A percentile compares a stretch with the other conserved stretches of the same genome.
These are phyloP conservation scores for Cotesia congregata DNA, from an alignment of 2,888 invertebrate species.

Conservation along the genomic window DNA sequence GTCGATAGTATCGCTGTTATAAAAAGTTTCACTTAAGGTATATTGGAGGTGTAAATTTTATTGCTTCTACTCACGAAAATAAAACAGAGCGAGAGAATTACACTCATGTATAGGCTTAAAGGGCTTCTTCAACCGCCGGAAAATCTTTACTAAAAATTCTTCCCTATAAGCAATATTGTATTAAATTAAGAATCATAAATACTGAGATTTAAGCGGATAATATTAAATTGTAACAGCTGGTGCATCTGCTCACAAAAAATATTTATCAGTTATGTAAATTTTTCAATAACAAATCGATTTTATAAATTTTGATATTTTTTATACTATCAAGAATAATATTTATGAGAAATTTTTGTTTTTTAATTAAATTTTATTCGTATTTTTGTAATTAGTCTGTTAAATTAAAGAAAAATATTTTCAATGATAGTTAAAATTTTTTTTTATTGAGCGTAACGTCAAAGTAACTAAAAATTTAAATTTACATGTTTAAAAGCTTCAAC, in stretches of 20 bases:
- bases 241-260: background rate
- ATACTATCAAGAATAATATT: too few species aligned
- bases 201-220: background rate
- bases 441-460: background rate
- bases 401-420: background rate
- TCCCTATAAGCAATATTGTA: background rate
- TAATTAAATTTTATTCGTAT: too few species aligned
- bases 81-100: background rate
- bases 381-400: too few species aligned
- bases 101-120: background rate
- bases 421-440: background rate
- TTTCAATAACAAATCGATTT: slow-evolving; percentile 9
- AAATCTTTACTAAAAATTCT: background rate
- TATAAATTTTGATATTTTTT: background rate
- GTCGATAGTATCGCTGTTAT: background rate
- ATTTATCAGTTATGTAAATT: background rate
- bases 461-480: background rate
- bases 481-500: background rate
- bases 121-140: background rate
- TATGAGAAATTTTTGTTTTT: too few species aligned
- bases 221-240: background rate
- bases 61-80: background rate
- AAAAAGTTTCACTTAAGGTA: background rate
- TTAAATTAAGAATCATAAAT: slow-evolving; percentile 1
- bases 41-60: background rate